These are phyloP conservation scores for Aplocera efformata DNA, from an alignment of 2,888 invertebrate genomes.

Conservation along the genomic window DNA sequence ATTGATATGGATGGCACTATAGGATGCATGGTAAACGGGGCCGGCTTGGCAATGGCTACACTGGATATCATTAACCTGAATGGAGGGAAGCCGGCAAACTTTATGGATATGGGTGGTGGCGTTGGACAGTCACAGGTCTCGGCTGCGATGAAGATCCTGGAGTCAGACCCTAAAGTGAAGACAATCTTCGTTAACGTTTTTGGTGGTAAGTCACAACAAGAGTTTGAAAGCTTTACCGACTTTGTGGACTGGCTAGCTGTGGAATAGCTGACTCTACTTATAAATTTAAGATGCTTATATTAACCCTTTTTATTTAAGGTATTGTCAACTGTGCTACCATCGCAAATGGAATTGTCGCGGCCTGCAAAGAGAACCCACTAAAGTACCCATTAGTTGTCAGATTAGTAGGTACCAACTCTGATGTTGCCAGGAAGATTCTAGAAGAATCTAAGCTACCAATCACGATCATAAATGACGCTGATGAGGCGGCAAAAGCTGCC, in stretches of 20 bases:
- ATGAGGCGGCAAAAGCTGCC: slow-evolving; percentile 95
- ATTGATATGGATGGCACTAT: slow-evolving; percentile 99
- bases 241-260: too few relatives aligned
- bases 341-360: slow-evolving; percentile 96
- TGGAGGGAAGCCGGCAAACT: slow-evolving; percentile 98
- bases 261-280: too few relatives aligned
- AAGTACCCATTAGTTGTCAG: slow-evolving; percentile 95
- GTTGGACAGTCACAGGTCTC: slow-evolving; percentile 97
- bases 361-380: slow-evolving; percentile 88
- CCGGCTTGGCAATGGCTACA: slow-evolving; percentile 99
- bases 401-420: slow-evolving; percentile 96
- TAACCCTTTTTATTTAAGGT: slow-evolving; percentile 69
- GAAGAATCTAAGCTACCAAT: slow-evolving; percentile 91
- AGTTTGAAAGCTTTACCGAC: neutral
- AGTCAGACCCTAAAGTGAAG: slow-evolving; percentile 92
- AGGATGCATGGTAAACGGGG: slow-evolving; percentile 98
- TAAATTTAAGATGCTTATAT: neutral
- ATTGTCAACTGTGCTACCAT: slow-evolving; percentile 99
- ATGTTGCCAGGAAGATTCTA: slow-evolving; percentile 90
- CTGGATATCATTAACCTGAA: slow-evolving; percentile 99
- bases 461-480: slow-evolving; percentile 90
- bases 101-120: slow-evolving; percentile 97
- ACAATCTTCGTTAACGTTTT: slow-evolving; percentile 99
- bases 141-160: slow-evolving; percentile 94
- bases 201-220: slow-evolving; percentile 79